These are phyloP conservation scores for Laothoe populi DNA, from an alignment of 2,888 invertebrate genomes.

Conservation along the genomic window DNA sequence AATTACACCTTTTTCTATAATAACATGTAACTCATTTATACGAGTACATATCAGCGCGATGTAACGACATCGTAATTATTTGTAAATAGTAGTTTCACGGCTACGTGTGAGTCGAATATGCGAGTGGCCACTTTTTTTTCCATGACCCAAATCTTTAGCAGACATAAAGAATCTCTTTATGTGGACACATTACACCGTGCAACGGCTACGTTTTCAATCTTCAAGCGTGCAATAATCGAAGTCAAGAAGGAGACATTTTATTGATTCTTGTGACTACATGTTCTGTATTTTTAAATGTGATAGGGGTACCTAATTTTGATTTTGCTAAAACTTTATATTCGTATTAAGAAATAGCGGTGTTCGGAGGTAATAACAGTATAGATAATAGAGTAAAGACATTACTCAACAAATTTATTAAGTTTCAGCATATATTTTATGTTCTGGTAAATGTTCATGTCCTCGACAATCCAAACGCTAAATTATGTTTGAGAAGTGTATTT, in stretches of 20 bases:
- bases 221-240: too few species aligned
- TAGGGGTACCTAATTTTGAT: too few species aligned
- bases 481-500: too few species aligned
- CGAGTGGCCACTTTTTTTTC: conserved; percentile 18
- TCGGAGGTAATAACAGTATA: too few species aligned
- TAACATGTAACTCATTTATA: conserved; percentile 7
- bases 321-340: too few species aligned
- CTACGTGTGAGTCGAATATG: conserved; percentile 35
- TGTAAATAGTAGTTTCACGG: conserved; percentile 39
- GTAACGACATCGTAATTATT: conserved; percentile 28
- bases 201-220: conserved; percentile 5
- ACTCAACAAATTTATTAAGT: too few species aligned
- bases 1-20: conserved; percentile 28
- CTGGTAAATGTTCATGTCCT: too few species aligned
- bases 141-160: conserved; percentile 22
- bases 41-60: background rate
- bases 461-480: too few species aligned
- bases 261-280: background rate
- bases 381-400: too few species aligned
- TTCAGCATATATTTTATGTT: too few species aligned
- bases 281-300: background rate
- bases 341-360: too few species aligned
- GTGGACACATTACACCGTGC: conserved; percentile 2
- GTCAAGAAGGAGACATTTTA: background rate
- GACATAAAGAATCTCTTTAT: conserved; percentile 21